phyloP scores from a whole-genome alignment of 2,113 vertebrate species.

The Desmodus rotundus region DNA sequence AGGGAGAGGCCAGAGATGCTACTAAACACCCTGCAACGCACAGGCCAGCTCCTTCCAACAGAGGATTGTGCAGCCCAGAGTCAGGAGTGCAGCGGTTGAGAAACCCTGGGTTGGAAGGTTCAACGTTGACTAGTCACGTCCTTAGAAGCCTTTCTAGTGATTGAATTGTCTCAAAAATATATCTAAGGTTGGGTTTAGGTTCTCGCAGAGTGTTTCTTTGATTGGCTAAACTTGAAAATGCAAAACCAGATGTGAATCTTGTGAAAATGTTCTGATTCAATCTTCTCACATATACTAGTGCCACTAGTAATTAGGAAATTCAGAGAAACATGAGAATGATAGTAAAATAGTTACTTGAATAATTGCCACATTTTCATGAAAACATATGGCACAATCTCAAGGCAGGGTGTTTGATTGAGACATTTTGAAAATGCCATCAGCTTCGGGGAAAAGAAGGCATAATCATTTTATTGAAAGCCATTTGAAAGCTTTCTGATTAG shows the following conservation, averaged over 20 bases:
- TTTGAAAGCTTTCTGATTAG: slow-evolving; percentile 41
- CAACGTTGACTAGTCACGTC: not conserved
- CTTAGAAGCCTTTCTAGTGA: not conserved
- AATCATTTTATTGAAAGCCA: slow-evolving; percentile 53
- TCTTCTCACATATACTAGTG: not conserved
- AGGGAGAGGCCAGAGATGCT: not conserved
- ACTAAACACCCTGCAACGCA: not conserved
- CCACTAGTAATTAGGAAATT: slow-evolving; percentile 16
- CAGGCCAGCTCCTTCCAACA: too few relatives aligned
- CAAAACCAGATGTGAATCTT: not conserved
- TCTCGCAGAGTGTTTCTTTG: not conserved
- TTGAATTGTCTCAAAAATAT: not conserved
- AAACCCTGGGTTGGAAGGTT: not conserved
- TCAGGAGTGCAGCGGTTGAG: not conserved
- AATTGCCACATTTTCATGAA: slow-evolving; percentile 41
- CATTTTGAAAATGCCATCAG: slow-evolving; percentile 35
- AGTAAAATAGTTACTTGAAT: slow-evolving; percentile 49
- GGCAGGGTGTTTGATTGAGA: slow-evolving; percentile 17
- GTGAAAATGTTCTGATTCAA: not conserved
- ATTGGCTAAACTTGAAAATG: slow-evolving; percentile 1
- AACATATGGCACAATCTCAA: slow-evolving; percentile 52
- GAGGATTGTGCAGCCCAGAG: not conserved
- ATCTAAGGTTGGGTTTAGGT: not conserved
- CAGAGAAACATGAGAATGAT: not conserved
- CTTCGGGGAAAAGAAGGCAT: slow-evolving; percentile 6